Evolutionary conservation across 2,888 invertebrate genomes (phyloP), one percentile per base, ranked within the genome.

Genomic region (Lottia scabra): DNA sequence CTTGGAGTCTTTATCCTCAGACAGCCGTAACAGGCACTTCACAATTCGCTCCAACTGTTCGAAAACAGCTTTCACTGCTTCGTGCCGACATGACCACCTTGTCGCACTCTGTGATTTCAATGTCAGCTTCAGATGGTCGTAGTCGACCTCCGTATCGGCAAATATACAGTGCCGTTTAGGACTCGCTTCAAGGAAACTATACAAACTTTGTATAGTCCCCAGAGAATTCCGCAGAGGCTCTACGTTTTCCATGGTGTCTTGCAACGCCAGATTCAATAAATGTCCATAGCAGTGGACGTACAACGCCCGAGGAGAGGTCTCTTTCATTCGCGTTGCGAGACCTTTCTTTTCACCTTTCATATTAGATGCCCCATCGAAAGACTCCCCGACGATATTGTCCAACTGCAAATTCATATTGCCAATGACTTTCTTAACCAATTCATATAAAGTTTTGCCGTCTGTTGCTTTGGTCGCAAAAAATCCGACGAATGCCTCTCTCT

Each of bases 361-460:
- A 19, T 63, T 63, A 63, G 63, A 63, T 13, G 63, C 63, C 6
- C 63, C 27, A 23, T 63, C 63, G 63, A 63, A 63, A 63, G n/a
- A 26, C 19, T 63, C 63, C 15, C 63, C 63, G 3, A 63, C 63
- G 15, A 63, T 23, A 26, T 63, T 63, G 16, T 15, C 15, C 26
- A 23, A 63, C 15, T 15, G 26, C 63, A 63, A 23, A 27, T 26
- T 19, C 15, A 63, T 16, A n/a, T 63, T 16, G n/a, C n/a, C n/a
- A 46, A 46, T 16, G 16, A 46, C 46, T n/a, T 13, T 46, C 46
- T 16, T 15, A 46, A 46, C 46, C n/a, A 46, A 46, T 15, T 46
- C n/a, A n/a, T 46, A 46, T 16, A 46, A n/a, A 46, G 46, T 46
- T 46, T 46, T n/a, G n/a, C 46, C 4, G 23, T 63, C 63, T 23